Evolutionary conservation across 2,797 vertebrate species (phyloP).

Genomic region (Botia almorhae): DNA sequence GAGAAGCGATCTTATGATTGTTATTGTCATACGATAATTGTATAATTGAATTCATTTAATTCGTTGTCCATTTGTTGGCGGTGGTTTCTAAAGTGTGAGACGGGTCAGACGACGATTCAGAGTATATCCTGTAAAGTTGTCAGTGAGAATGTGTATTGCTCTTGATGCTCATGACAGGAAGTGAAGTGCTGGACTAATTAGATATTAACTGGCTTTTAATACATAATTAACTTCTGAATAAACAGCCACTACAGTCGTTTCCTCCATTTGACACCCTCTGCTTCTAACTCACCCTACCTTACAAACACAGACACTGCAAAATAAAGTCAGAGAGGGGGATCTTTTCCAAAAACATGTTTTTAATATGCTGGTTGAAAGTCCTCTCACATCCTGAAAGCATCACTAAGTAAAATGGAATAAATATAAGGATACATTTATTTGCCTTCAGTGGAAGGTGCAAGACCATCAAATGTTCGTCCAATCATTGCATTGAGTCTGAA

Average conservation of each 20-base stretch:
- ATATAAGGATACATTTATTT: no score
- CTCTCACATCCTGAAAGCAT: no score
- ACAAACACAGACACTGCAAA: background rate
- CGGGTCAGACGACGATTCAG: conserved; percentile 9
- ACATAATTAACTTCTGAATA: conserved; percentile 63
- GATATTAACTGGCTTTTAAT: conserved; percentile 73
- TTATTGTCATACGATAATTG: no score
- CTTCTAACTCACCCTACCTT: background rate
- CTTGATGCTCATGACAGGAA: conserved; percentile 64
- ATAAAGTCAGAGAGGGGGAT: no score
- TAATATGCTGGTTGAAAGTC: no score
- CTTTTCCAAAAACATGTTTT: no score
- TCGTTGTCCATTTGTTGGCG: background rate
- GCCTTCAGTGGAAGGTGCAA: no score
- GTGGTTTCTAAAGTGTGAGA: conserved; percentile 26
- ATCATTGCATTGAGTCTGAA: no score
- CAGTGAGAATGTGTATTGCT: conserved; percentile 69
- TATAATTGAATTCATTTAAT: no score
- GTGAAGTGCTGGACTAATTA: conserved; percentile 72
- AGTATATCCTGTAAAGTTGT: background rate
- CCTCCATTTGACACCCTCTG: conserved; percentile 21
- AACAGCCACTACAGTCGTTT: conserved; percentile 57
- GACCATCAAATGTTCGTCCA: no score
- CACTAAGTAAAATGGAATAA: no score
- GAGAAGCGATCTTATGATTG: no score